Evolutionary conservation across 35 echinoderm and acorn worm genomes (phyloP).

Genomic region (Heliocidaris erythrogramma): DNA sequence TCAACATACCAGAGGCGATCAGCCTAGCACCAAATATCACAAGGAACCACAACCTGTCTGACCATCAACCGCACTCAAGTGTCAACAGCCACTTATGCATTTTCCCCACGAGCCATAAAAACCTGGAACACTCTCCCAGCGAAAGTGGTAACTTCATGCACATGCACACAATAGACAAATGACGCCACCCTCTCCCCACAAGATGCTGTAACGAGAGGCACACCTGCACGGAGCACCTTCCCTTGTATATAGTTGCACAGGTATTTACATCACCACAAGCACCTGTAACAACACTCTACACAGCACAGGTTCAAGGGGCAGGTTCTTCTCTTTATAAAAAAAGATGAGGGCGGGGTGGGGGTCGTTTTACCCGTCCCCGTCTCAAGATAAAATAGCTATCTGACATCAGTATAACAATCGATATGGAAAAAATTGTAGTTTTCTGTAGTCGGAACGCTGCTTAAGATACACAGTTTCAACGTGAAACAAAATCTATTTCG

Average conservation of each 20-base stretch:
- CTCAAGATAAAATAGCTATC: too few relatives aligned
- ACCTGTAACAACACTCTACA: background rate
- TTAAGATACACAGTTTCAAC: too few relatives aligned
- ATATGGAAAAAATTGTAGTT: too few relatives aligned
- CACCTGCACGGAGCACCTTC: background rate
- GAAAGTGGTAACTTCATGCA: background rate
- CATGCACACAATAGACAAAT: background rate
- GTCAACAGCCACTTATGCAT: too few relatives aligned
- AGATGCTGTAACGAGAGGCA: background rate
- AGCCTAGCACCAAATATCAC: background rate
- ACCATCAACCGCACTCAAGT: background rate
- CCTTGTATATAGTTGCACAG: background rate
- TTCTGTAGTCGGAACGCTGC: too few relatives aligned
- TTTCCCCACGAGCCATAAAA: background rate
- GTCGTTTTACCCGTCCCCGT: too few relatives aligned
- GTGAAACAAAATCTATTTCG: too few relatives aligned
- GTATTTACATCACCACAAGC: background rate
- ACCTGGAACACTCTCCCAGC: constrained; percentile 1
- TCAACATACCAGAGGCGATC: background rate
- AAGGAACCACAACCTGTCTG: background rate
- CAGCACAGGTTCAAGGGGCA: background rate
- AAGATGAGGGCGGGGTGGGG: too few relatives aligned
- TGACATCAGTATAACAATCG: too few relatives aligned
- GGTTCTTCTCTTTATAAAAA: too few relatives aligned
- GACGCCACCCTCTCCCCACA: background rate